phyloP scores from a whole-genome alignment of 1,140 invertebrate genomes.

The Micrasema minimum region DNA sequence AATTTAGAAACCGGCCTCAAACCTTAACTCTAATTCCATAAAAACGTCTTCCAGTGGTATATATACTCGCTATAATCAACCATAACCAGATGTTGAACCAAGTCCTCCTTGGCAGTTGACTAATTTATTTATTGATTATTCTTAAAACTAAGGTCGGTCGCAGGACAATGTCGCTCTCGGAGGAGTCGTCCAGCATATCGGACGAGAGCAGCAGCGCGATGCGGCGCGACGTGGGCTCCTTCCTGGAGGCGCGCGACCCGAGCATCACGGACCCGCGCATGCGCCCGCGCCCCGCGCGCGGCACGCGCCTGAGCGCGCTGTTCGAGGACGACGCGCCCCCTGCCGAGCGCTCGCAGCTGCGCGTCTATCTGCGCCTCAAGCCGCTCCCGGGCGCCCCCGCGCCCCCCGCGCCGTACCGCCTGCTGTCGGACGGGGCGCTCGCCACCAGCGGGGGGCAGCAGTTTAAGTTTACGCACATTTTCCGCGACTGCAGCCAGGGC shows the following conservation, averaged over 20 bases:
- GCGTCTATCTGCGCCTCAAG: slow-evolving; percentile 18
- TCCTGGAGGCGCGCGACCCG: slow-evolving; percentile 62
- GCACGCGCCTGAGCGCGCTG: slow-evolving; percentile 60
- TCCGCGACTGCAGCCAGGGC: slow-evolving; percentile 22
- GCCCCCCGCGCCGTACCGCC: no score
- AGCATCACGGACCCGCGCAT: slow-evolving; percentile 63
- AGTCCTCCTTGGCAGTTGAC: no score
- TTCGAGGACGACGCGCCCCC: slow-evolving; percentile 48
- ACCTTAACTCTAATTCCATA: no score
- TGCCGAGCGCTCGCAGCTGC: background rate
- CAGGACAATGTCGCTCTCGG: slow-evolving; percentile 12
- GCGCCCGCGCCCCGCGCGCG: slow-evolving; percentile 61
- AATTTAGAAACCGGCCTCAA: no score
- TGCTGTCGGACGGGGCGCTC: no score
- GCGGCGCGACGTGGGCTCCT: slow-evolving; percentile 59
- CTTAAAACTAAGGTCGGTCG: no score
- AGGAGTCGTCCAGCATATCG: slow-evolving; percentile 5
- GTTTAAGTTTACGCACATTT: slow-evolving; percentile 44
- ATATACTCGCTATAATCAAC: no score
- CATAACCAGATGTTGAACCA: no score
- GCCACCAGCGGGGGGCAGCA: background rate
- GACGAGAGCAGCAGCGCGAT: slow-evolving; percentile 30
- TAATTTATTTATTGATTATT: no score
- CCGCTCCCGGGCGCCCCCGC: background rate
- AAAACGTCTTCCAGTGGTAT: no score